These are phyloP conservation scores for Anoplolepis gracilipes DNA, from an alignment of 1,140 invertebrate species.

Conservation along the genomic window DNA sequence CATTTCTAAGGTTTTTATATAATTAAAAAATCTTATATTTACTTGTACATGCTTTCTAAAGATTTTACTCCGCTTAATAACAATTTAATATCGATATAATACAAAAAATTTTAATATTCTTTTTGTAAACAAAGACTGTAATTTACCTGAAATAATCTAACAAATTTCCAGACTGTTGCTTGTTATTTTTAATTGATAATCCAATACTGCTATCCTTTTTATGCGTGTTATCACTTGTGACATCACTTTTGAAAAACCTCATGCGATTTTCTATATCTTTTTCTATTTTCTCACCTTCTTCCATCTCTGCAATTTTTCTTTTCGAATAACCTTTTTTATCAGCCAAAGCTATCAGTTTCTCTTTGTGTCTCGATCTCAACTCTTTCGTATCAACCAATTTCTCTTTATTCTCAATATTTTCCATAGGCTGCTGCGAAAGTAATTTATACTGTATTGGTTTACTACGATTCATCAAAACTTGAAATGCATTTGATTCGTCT, in stretches of 20 bases:
- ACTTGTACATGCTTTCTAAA: neutral
- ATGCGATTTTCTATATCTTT: slow-evolving; percentile 73
- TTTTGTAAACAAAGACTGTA: neutral
- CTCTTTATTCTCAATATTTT: neutral
- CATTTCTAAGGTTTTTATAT: too few relatives aligned
- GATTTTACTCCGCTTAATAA: slow-evolving; percentile 11
- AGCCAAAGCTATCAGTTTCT: slow-evolving; percentile 72
- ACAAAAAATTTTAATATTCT: neutral
- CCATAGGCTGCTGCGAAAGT: slow-evolving; percentile 7
- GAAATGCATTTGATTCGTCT: slow-evolving; percentile 75
- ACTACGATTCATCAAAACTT: slow-evolving; percentile 74
- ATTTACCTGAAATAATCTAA: slow-evolving; percentile 83
- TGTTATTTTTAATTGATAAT: slow-evolving; percentile 65
- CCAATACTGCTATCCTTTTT: slow-evolving; percentile 61
- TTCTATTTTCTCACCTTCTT: slow-evolving; percentile 78
- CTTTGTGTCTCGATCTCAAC: slow-evolving; percentile 64
- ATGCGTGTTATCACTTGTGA: slow-evolving; percentile 31
- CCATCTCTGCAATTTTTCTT: slow-evolving; percentile 74
- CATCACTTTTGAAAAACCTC: slow-evolving; percentile 73
- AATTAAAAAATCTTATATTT: neutral
- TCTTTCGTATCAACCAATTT: slow-evolving; percentile 55
- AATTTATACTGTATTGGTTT: slow-evolving; percentile 63
- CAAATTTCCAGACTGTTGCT: slow-evolving; percentile 71
- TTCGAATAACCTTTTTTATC: slow-evolving; percentile 78
- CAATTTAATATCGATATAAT: slow-evolving; percentile 13